Evolutionary conservation across 2,797 vertebrate species (phyloP).

Genomic region (Halcyon leucocephala): DNA sequence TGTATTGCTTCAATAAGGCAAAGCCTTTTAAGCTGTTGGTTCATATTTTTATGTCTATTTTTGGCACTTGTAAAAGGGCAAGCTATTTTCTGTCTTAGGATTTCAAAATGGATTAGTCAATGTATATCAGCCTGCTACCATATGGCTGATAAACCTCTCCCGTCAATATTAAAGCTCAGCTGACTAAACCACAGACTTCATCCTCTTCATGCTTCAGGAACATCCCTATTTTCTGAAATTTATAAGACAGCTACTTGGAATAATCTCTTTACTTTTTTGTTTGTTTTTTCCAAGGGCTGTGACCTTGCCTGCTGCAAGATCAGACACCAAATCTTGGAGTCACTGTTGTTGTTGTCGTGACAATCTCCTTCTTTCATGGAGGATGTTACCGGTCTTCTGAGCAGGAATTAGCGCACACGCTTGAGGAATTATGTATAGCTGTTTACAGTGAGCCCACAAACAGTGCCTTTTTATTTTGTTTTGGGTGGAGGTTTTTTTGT

Average conservation of each 20-base stretch:
- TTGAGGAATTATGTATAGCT: neutral
- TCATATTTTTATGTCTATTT: slow-evolving; percentile 36
- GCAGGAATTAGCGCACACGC: neutral
- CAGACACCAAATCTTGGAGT: neutral
- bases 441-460: neutral
- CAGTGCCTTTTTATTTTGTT: neutral
- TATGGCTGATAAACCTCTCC: slow-evolving; percentile 51
- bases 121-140: slow-evolving; percentile 37
- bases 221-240: slow-evolving; percentile 24
- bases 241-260: slow-evolving; percentile 26
- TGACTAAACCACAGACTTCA: slow-evolving; percentile 1
- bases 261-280: neutral
- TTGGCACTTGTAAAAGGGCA: slow-evolving; percentile 17
- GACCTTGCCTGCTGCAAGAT: neutral
- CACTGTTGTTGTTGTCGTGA: neutral
- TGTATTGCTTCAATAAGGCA: neutral
- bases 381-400: neutral
- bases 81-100: slow-evolving; percentile 24
- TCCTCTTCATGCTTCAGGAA: slow-evolving; percentile 22
- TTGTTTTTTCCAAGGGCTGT: neutral
- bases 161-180: slow-evolving; percentile 8
- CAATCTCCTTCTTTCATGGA: fast-evolving
- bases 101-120: slow-evolving; percentile 48
- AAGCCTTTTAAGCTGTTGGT: slow-evolving; percentile 19
- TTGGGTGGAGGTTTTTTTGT: neutral